phyloP scores from a whole-genome alignment of 2,797 vertebrate species.

The Acanthornis magna region DNA sequence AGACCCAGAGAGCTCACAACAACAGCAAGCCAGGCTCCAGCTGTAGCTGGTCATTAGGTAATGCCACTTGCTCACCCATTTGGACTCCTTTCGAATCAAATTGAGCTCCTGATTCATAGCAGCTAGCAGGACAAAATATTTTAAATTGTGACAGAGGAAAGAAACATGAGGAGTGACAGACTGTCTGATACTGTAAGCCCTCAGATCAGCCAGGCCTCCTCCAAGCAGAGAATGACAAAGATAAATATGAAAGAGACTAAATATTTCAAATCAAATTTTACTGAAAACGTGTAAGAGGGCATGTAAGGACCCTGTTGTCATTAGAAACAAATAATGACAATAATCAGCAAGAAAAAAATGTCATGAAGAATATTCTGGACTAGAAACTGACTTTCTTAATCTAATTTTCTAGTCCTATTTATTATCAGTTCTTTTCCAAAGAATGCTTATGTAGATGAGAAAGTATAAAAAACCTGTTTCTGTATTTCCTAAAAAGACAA shows the following conservation, averaged over 20 bases:
- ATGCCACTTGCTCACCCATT: neutral
- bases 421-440: neutral
- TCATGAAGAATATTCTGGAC: neutral
- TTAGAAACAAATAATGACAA: neutral
- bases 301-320: neutral
- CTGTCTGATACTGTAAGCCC: neutral
- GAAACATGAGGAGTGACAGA: neutral
- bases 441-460: neutral
- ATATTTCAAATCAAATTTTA: neutral
- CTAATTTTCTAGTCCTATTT: neutral
- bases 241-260: neutral
- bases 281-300: neutral
- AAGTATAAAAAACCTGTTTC: neutral
- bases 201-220: neutral
- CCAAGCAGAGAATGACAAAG: neutral
- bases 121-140: neutral
- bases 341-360: neutral
- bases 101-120: neutral
- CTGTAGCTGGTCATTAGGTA: neutral
- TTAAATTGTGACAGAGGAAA: neutral
- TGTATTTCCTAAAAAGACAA: neutral
- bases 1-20: neutral
- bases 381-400: conserved; percentile 2
- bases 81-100: neutral
- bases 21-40: neutral